Percentiles rank a stretch among this genome's conserved stretches.
These are phyloP conservation scores for Ibidorhyncha struthersii DNA, from an alignment of 2,113 vertebrate species.

Conservation along the genomic window DNA sequence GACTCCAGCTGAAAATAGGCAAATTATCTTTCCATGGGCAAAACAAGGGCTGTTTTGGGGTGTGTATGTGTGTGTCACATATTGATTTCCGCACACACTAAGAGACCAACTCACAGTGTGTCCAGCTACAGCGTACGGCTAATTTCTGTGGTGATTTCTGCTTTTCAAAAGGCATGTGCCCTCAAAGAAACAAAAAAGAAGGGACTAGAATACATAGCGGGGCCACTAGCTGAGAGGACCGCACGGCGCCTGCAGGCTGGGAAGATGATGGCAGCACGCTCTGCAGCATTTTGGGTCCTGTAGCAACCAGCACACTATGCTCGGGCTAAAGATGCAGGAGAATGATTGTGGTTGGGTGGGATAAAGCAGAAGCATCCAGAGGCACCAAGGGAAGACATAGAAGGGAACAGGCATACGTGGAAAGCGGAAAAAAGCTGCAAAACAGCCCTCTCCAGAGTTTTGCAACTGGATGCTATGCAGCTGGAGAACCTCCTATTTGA, in stretches of 20 bases:
- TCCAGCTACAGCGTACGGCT: neutral
- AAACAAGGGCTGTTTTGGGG: neutral
- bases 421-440: neutral
- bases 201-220: neutral
- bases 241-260: fast-evolving
- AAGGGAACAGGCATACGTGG: neutral
- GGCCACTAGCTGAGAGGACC: neutral
- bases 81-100: neutral
- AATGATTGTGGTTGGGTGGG: neutral
- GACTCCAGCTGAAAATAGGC: neutral
- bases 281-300: neutral
- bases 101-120: neutral
- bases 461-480: neutral
- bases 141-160: neutral
- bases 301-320: neutral
- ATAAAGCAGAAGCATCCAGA: neutral
- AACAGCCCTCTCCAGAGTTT: neutral
- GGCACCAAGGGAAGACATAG: neutral
- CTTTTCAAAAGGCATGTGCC: neutral
- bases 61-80: fast-evolving
- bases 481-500: neutral
- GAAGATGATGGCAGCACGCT: neutral
- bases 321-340: neutral
- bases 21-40: neutral
- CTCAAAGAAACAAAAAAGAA: neutral